phyloP scores from a whole-genome alignment of 2,113 vertebrate species.

The Paraplagusia blochii region DNA sequence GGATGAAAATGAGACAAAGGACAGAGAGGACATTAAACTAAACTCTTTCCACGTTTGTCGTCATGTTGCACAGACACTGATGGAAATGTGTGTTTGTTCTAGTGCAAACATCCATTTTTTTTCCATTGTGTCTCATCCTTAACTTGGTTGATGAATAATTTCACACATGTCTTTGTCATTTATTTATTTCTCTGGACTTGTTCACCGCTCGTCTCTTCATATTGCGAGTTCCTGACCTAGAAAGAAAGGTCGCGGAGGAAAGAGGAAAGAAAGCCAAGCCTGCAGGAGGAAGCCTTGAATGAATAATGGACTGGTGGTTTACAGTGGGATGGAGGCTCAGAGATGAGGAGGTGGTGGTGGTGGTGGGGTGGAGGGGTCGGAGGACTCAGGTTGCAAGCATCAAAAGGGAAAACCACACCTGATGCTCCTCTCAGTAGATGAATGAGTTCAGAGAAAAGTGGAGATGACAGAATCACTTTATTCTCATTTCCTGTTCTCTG shows the following conservation, averaged over 20 bases:
- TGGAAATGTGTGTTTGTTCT: no score
- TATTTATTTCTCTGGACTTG: conserved; percentile 4
- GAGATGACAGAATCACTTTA: no score
- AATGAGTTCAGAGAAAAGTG: not conserved
- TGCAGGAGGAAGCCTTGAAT: conserved; percentile 64
- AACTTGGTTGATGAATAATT: not conserved
- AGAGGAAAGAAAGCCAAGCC: conserved; percentile 50
- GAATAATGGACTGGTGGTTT: conserved; percentile 58
- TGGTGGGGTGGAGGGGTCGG: no score
- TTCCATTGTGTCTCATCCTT: not conserved
- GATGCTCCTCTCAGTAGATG: conserved; percentile 8
- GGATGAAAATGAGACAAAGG: no score
- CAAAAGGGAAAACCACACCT: conserved; percentile 30
- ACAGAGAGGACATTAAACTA: no score
- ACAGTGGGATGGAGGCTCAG: conserved; percentile 44
- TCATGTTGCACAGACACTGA: no score
- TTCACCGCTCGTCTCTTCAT: conserved; percentile 11
- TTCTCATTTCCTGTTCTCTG: no score
- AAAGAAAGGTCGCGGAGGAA: conserved; percentile 47
- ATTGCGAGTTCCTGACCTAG: conserved; percentile 36
- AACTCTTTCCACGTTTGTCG: no score
- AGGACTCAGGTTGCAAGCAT: conserved; percentile 44
- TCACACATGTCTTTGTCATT: not conserved
- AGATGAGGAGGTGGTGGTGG: conserved; percentile 18
- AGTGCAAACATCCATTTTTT: not conserved